Evolutionary conservation across 23 tunicate species (phyloP).

Genomic region (Phallusia fumigata): DNA sequence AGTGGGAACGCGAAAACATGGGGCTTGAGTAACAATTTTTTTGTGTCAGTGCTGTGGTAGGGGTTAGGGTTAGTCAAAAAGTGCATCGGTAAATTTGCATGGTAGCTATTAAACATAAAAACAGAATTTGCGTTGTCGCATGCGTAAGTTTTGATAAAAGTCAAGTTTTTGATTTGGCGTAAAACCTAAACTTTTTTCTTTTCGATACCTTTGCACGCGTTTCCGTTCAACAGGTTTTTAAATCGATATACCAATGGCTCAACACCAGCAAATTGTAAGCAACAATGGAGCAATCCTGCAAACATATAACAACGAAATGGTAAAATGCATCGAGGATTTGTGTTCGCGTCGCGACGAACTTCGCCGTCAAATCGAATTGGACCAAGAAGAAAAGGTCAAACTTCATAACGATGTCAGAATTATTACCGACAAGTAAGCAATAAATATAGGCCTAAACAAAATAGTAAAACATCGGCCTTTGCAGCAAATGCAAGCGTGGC

Average conservation of each 20-base stretch:
- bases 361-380: constrained; percentile 65
- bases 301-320: constrained; percentile 91
- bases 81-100: no score
- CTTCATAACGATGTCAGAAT: constrained; percentile 78
- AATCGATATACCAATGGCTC: neutral
- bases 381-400: constrained; percentile 76
- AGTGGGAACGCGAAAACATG: neutral
- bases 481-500: no score
- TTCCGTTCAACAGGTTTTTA: no score
- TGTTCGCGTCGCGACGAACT: constrained; percentile 77
- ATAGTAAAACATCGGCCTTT: no score
- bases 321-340: constrained; percentile 92
- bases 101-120: no score
- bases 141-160: no score
- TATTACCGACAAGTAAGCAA: constrained; percentile 49
- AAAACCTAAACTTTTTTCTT: no score
- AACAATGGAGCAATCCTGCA: constrained; percentile 52
- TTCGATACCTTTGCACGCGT: no score
- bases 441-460: no score
- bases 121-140: no score
- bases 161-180: no score
- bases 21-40: neutral
- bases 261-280: neutral
- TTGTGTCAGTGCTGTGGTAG: neutral
- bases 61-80: no score